phyloP scores from a whole-genome alignment of 1,140 invertebrate species.

The Lasaia peninsularis region DNA sequence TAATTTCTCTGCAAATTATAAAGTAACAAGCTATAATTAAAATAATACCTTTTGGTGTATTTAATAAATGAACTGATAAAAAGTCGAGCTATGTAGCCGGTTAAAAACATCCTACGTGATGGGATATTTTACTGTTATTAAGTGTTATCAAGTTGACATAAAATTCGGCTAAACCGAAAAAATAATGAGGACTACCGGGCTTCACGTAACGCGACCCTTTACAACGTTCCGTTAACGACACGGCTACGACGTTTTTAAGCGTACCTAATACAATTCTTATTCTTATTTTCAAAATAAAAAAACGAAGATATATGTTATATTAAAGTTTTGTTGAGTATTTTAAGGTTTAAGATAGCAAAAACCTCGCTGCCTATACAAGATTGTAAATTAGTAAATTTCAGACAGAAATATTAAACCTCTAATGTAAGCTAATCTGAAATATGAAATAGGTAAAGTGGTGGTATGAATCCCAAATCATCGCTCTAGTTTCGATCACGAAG shows the following conservation, averaged over 20 bases:
- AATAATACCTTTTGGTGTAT: constrained; percentile 3
- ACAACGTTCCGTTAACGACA: constrained; percentile 19
- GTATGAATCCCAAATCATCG: too few species aligned
- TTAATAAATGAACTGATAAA: constrained; percentile 15
- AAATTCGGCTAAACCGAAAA: constrained; percentile 42
- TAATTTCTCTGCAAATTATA: neutral
- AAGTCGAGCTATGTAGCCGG: constrained; percentile 19
- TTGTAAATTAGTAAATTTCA: too few species aligned
- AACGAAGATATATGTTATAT: too few species aligned
- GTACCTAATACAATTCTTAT: neutral
- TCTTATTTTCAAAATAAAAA: too few species aligned
- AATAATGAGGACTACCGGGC: constrained; percentile 43
- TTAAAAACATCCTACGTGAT: constrained; percentile 32
- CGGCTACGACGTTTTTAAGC: neutral
- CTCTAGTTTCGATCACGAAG: too few species aligned
- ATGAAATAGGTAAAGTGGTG: too few species aligned
- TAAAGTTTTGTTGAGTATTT: too few species aligned
- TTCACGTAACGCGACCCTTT: constrained; percentile 22
- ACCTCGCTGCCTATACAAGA: too few species aligned
- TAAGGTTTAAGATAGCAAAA: too few species aligned
- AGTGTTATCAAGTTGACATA: constrained; percentile 48
- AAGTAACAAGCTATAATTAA: constrained; percentile 10
- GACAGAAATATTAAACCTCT: too few species aligned
- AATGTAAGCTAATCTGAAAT: too few species aligned
- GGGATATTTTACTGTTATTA: constrained; percentile 45